Evolutionary conservation across 2,113 vertebrate genomes (phyloP).

Genomic region (Lophochroa leadbeateri): DNA sequence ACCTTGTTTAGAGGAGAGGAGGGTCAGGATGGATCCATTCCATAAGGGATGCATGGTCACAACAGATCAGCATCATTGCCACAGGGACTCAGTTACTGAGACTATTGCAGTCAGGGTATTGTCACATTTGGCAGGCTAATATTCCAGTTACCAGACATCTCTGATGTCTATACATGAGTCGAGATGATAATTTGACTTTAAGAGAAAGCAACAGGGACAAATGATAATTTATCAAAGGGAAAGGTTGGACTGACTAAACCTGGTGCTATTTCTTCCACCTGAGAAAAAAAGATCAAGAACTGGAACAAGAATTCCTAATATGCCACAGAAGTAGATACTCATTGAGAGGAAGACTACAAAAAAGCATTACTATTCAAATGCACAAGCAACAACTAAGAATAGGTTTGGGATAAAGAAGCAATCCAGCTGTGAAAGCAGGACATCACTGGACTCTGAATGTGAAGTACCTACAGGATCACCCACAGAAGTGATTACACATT

Average conservation of each 20-base stretch:
- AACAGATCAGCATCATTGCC: background rate
- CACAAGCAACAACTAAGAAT: background rate
- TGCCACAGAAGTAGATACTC: accelerated
- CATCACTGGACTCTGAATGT: background rate
- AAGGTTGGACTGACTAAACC: background rate
- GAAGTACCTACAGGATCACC: background rate
- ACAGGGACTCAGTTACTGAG: background rate
- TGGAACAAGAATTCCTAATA: background rate
- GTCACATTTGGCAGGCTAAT: background rate
- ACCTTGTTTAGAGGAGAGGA: background rate
- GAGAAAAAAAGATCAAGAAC: background rate
- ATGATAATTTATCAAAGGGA: background rate
- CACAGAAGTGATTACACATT: background rate
- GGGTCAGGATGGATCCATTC: background rate
- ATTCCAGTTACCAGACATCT: background rate
- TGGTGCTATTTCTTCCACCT: background rate
- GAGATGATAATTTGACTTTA: background rate
- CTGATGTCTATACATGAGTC: background rate
- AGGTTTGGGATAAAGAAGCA: background rate
- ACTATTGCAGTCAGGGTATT: background rate
- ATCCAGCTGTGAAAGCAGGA: background rate
- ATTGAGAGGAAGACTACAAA: background rate
- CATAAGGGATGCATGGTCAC: background rate
- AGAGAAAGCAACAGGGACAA: background rate
- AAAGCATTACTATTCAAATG: background rate